phyloP scores from a whole-genome alignment of 2,888 invertebrate species.

The Parnassius apollo region DNA sequence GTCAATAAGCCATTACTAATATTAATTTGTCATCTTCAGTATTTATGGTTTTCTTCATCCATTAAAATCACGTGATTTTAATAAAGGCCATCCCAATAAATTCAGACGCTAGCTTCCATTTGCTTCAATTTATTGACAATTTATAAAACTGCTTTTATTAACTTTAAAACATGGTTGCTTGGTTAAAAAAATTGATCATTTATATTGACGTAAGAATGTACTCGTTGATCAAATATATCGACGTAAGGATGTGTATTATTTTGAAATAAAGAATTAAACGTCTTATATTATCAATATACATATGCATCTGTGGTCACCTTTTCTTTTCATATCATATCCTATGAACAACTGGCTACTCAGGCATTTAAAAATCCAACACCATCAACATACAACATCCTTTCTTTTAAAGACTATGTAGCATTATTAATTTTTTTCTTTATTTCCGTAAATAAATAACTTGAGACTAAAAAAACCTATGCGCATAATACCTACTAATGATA shows the following conservation, averaged over 20 bases:
- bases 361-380: too few species aligned
- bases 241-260: background rate
- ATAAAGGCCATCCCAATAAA: conserved; percentile 16
- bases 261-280: background rate
- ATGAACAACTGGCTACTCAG: too few species aligned
- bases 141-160: background rate
- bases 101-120: conserved; percentile 15
- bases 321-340: too few species aligned
- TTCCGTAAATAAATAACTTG: too few species aligned
- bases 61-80: conserved; percentile 10
- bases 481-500: too few species aligned
- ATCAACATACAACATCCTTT: too few species aligned
- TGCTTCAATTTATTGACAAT: conserved; percentile 19
- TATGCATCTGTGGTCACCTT: background rate
- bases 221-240: background rate
- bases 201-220: background rate
- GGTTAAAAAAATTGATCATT: background rate
- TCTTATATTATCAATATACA: background rate
- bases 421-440: too few species aligned
- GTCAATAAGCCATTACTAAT: too few species aligned
- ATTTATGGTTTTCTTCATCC: background rate
- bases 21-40: background rate
- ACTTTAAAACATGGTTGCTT: background rate
- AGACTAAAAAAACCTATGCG: too few species aligned
- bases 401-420: too few species aligned